These are phyloP conservation scores for Pasiphila rectangulata DNA, from an alignment of 2,888 invertebrate genomes.

Conservation along the genomic window DNA sequence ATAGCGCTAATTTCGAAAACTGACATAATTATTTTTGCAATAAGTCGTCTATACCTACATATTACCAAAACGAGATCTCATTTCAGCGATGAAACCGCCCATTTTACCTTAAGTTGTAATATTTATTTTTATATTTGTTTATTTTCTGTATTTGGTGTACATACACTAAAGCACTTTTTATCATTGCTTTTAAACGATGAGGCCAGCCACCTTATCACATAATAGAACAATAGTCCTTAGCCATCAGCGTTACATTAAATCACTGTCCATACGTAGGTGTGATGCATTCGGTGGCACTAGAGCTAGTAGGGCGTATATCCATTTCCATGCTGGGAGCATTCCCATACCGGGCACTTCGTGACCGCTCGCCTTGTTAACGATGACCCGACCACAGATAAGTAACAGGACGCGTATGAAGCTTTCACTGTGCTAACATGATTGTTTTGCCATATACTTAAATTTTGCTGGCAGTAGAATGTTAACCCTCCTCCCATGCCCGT, in stretches of 20 bases:
- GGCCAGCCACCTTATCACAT: neutral
- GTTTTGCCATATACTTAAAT: neutral
- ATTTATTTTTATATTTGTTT: too few species aligned
- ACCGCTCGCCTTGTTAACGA: conserved; percentile 76
- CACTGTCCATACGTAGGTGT: conserved; percentile 36
- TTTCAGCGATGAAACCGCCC: too few species aligned
- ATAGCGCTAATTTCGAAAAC: too few species aligned
- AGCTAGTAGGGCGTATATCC: conserved; percentile 63
- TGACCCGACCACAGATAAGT: conserved; percentile 51
- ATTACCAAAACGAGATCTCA: too few species aligned
- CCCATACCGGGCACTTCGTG: conserved; percentile 77
- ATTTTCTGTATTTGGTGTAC: too few species aligned
- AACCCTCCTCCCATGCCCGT: too few species aligned
- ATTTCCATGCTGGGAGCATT: conserved; percentile 77
- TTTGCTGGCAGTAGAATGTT: neutral
- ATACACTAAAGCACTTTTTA: too few species aligned
- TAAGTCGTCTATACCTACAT: too few species aligned
- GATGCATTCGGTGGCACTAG: conserved; percentile 43
- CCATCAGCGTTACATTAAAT: conserved; percentile 11
- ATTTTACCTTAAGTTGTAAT: too few species aligned
- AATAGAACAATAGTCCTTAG: neutral
- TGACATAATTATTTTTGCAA: too few species aligned
- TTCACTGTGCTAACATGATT: conserved; percentile 7
- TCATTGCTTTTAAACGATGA: neutral
- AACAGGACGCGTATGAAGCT: neutral